A percentile compares a stretch with the other conserved stretches of the same genome.
phyloP scores from a whole-genome alignment of 2,888 invertebrate genomes.

The Acanthosoma haemorrhoidale region DNA sequence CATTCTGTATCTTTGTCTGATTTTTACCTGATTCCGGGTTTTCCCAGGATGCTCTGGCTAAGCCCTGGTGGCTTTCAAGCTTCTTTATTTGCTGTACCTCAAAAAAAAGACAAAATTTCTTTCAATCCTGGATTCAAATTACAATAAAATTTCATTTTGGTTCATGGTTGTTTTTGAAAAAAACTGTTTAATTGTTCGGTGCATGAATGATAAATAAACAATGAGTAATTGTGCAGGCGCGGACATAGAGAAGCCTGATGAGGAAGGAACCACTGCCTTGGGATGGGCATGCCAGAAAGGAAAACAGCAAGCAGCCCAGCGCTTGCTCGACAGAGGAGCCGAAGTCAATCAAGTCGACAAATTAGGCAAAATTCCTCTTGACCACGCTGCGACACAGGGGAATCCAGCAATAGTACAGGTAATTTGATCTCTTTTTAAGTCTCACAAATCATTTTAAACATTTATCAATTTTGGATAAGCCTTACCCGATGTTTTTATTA shows the following conservation, averaged over 20 bases:
- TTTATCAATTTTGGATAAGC: not conserved
- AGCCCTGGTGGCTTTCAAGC: too few relatives aligned
- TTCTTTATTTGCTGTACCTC: too few relatives aligned
- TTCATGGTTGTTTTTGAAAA: too few relatives aligned
- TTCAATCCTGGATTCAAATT: too few relatives aligned
- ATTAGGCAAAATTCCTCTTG: slow-evolving; percentile 84
- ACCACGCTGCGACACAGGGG: slow-evolving; percentile 72
- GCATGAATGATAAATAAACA: too few relatives aligned
- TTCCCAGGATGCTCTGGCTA: too few relatives aligned
- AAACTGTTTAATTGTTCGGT: too few relatives aligned
- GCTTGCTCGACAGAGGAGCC: slow-evolving; percentile 75
- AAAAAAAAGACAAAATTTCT: too few relatives aligned
- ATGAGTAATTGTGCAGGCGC: too few relatives aligned
- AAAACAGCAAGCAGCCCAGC: slow-evolving; percentile 65
- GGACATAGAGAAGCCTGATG: slow-evolving; percentile 53
- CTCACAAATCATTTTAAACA: not conserved
- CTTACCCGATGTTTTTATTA: not conserved
- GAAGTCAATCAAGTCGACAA: slow-evolving; percentile 77
- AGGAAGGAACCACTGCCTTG: slow-evolving; percentile 81
- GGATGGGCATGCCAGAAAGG: slow-evolving; percentile 90
- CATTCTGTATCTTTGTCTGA: too few relatives aligned
- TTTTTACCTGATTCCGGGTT: too few relatives aligned
- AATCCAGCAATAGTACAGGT: slow-evolving; percentile 45
- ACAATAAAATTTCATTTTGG: too few relatives aligned
- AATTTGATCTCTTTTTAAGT: not conserved